Evolutionary conservation across 2,888 invertebrate species (phyloP).

Genomic region (Phaedon cochleariae): DNA sequence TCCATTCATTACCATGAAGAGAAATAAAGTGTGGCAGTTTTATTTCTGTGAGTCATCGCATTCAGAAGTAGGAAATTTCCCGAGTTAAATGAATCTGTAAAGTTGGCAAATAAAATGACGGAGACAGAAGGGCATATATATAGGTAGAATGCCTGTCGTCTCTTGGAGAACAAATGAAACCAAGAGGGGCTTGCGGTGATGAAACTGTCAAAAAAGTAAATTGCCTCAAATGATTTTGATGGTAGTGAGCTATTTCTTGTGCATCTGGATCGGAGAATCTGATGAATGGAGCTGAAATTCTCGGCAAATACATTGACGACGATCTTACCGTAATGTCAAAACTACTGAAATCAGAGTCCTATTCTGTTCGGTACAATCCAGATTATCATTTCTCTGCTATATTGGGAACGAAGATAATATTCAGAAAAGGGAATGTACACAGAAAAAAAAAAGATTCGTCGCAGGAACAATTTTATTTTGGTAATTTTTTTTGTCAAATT

Average conservation of each 20-base stretch:
- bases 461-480: no score
- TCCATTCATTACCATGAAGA: slow-evolving; percentile 6
- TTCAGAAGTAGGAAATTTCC: slow-evolving; percentile 35
- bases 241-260: not conserved
- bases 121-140: not conserved
- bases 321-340: no score
- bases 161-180: not conserved
- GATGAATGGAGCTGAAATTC: no score
- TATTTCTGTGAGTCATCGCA: slow-evolving; percentile 41
- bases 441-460: no score
- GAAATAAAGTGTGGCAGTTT: slow-evolving; percentile 41
- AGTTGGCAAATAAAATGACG: slow-evolving; percentile 42
- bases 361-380: no score
- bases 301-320: no score
- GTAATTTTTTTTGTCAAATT: no score
- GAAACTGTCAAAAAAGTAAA: not conserved
- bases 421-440: no score
- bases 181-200: not conserved
- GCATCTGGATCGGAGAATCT: no score
- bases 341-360: no score
- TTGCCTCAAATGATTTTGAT: not conserved
- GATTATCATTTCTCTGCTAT: no score
- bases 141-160: not conserved
- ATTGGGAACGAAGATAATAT: no score
- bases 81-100: slow-evolving; percentile 48